Conservation (phyloP, 2,113 vertebrate species). For the Sapajus apella region DNA sequence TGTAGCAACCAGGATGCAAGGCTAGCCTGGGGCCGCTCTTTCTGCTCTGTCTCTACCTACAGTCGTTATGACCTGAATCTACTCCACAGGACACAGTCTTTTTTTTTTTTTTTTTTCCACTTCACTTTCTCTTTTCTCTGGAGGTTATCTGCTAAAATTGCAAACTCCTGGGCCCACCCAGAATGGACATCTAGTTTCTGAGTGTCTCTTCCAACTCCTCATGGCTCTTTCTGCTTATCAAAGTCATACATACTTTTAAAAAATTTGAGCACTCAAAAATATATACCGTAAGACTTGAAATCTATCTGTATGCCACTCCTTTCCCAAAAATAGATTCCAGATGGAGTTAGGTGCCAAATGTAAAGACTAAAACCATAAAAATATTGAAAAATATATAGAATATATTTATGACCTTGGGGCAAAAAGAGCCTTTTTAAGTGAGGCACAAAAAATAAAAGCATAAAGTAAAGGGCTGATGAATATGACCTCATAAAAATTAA, state of each 20-base stretch:
- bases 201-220: background rate
- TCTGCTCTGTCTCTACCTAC: background rate
- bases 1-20: background rate
- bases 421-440: conserved; percentile 26
- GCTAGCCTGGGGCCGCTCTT: background rate
- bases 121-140: background rate
- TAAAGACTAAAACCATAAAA: conserved; percentile 59
- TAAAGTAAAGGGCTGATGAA: conserved; percentile 35
- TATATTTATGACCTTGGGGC: conserved; percentile 39
- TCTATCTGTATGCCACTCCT: background rate
- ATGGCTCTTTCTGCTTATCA: background rate
- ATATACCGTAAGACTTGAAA: background rate
- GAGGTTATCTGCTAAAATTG: background rate
- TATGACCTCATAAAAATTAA: conserved; percentile 25
- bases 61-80: background rate
- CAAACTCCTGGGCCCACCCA: background rate
- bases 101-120: background rate
- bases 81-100: background rate
- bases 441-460: background rate
- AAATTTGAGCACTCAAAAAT: background rate
- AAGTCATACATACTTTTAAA: background rate
- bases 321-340: conserved; percentile 58
- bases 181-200: background rate
- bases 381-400: background rate
- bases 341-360: conserved; percentile 33